Conservation (phyloP, 2,113 vertebrate species). For the Puffinus mauretanicus region DNA sequence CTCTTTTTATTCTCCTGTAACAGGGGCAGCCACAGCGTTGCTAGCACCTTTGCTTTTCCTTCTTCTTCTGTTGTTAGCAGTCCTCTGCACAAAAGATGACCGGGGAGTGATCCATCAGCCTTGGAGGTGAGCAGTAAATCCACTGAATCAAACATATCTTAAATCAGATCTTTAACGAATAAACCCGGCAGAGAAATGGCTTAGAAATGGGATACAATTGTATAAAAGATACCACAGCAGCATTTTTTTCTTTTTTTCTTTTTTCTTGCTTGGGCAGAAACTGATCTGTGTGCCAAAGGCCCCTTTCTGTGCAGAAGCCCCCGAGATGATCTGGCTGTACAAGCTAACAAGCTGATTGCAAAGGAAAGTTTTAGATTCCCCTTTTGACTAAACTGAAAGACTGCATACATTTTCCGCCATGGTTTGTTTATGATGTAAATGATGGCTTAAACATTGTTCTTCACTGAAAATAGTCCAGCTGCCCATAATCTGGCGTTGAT, state of each 20-base stretch:
- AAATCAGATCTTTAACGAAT: neutral
- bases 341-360: neutral
- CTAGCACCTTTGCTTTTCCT: neutral
- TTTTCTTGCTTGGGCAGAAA: neutral
- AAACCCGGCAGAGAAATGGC: rapidly evolving
- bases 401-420: neutral
- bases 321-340: neutral
- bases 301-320: neutral
- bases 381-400: neutral
- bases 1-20: neutral
- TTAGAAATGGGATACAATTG: neutral
- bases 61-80: neutral
- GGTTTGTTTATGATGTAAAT: constrained; percentile 14
- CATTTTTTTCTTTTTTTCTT: neutral
- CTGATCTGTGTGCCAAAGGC: neutral
- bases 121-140: neutral
- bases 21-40: neutral
- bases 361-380: neutral
- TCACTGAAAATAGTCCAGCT: neutral
- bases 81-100: neutral
- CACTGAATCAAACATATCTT: neutral
- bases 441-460: neutral
- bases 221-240: rapidly evolving
- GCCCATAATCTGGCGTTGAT: constrained; percentile 22
- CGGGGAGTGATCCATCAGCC: neutral